A percentile compares a stretch with the other conserved stretches of the same genome.
These are phyloP conservation scores for Calephelis perditalis DNA, from an alignment of 2,888 invertebrate species.

Conservation along the genomic window DNA sequence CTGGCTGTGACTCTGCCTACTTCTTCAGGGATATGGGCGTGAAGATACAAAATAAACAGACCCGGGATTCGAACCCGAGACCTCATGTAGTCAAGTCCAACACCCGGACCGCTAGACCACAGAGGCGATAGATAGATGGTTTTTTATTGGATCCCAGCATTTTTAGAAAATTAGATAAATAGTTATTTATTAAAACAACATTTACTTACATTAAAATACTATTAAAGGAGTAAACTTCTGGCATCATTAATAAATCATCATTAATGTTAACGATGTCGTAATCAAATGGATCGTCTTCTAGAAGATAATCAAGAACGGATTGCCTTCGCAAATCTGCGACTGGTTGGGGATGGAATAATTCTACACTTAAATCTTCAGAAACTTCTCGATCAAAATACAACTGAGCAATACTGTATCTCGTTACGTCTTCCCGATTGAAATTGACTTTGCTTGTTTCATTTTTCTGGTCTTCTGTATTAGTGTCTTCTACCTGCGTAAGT, in stretches of 20 bases:
- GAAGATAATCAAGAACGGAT: slow-evolving; percentile 36
- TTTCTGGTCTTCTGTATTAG: slow-evolving; percentile 19
- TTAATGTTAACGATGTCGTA: slow-evolving; percentile 69
- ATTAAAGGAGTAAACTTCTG: slow-evolving; percentile 33
- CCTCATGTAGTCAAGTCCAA: too few species aligned
- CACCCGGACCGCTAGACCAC: too few species aligned
- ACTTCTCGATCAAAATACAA: slow-evolving; percentile 32
- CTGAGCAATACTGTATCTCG: slow-evolving; percentile 36
- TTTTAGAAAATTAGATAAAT: too few species aligned
- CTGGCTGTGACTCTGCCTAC: too few species aligned
- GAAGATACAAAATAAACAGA: too few species aligned
- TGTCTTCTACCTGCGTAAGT: slow-evolving; percentile 26
- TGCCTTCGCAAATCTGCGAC: neutral
- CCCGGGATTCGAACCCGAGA: too few species aligned
- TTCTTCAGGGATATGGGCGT: too few species aligned
- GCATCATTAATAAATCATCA: slow-evolving; percentile 40
- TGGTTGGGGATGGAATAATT: slow-evolving; percentile 30
- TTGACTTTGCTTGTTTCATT: slow-evolving; percentile 42
- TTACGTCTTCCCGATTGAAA: slow-evolving; percentile 35
- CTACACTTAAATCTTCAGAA: slow-evolving; percentile 48
- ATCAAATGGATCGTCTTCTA: slow-evolving; percentile 63
- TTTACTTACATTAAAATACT: slow-evolving; percentile 13
- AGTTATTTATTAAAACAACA: too few species aligned
- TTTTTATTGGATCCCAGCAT: too few species aligned
- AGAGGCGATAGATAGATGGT: too few species aligned